Percentiles rank a stretch among this genome's conserved stretches.
Evolutionary conservation across 2,113 vertebrate genomes (phyloP).

Genomic region (Gallinago undulata): DNA sequence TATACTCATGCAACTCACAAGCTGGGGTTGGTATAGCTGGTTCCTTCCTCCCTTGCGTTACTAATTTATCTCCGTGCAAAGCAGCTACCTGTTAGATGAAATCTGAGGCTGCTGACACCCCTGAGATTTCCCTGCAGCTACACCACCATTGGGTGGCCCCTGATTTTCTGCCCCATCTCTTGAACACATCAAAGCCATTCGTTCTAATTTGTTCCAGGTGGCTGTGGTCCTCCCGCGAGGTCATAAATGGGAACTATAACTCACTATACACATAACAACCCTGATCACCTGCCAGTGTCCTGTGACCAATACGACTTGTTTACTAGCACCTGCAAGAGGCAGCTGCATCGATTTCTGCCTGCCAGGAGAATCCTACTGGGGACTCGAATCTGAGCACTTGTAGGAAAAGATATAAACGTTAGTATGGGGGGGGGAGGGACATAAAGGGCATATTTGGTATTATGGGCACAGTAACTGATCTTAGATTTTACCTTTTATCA

Average conservation of each 20-base stretch:
- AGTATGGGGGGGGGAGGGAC: background rate
- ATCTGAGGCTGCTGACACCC: rapidly evolving
- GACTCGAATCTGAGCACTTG: background rate
- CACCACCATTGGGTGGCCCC: rapidly evolving
- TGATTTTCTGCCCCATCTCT: background rate
- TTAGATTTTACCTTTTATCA: background rate
- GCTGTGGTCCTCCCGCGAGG: background rate
- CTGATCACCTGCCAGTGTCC: background rate
- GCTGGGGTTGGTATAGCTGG: background rate
- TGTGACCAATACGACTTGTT: background rate
- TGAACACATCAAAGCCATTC: background rate
- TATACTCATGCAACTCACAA: background rate
- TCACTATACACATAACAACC: background rate
- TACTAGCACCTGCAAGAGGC: background rate
- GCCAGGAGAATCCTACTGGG: background rate
- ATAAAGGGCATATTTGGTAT: background rate
- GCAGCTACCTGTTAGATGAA: too few relatives aligned
- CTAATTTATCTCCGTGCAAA: background rate
- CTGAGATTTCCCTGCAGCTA: background rate
- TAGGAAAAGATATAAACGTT: background rate
- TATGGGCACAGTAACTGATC: background rate
- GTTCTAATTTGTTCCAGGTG: background rate
- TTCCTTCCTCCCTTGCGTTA: background rate
- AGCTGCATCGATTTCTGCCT: background rate
- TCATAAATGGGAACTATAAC: background rate